Evolutionary conservation across 2,113 vertebrate genomes (phyloP).

Genomic region (Tetrax tetrax): DNA sequence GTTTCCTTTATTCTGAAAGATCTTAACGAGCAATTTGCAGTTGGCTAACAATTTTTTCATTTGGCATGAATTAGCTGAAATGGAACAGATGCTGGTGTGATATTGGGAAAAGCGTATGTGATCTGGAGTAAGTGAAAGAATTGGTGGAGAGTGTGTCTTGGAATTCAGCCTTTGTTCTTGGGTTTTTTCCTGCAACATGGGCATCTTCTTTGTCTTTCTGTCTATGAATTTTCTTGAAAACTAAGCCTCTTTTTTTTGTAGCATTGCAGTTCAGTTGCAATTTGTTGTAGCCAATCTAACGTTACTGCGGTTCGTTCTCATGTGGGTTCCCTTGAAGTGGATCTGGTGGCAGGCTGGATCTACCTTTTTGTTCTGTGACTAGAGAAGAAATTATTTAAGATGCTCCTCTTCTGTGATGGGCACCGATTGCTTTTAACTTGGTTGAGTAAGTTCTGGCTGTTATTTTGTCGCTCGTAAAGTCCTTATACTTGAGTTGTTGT

Average conservation of each 20-base stretch:
- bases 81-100: not conserved
- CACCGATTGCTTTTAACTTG: not conserved
- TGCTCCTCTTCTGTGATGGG: not conserved
- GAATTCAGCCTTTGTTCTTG: not conserved
- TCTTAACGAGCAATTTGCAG: not conserved
- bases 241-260: not conserved
- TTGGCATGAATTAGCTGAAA: not conserved
- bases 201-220: not conserved
- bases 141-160: not conserved
- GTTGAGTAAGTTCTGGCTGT: not conserved
- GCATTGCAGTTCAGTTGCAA: not conserved
- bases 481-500: conserved; percentile 47
- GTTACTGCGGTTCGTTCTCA: not conserved
- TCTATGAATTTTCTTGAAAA: not conserved
- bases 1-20: not conserved
- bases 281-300: not conserved
- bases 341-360: not conserved
- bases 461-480: not conserved
- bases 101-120: rapidly evolving
- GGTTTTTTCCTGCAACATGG: rapidly evolving
- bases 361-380: conserved; percentile 7
- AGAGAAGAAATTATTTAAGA: not conserved
- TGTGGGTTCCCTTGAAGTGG: not conserved
- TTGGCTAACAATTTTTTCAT: too few species aligned
- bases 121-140: not conserved